Evolutionary conservation across 2,113 vertebrate genomes (phyloP).

Genomic region (Daphoenositta chrysoptera): DNA sequence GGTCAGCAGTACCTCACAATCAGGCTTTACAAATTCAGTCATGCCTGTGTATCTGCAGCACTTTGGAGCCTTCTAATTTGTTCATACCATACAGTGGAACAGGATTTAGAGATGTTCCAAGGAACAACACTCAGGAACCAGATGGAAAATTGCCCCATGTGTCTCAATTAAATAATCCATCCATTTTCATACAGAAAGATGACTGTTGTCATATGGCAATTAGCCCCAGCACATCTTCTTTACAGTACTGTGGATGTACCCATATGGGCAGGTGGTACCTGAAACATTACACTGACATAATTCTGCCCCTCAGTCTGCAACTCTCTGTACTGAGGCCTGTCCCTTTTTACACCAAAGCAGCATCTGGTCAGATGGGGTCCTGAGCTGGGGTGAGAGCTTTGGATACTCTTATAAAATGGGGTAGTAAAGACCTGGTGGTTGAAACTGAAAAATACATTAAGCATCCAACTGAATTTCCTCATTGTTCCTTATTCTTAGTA

Average conservation of each 20-base stretch:
- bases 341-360: not conserved
- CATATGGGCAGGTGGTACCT: not conserved
- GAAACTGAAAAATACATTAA: constrained; percentile 63
- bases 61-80: not conserved
- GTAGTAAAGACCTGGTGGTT: not conserved
- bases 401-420: not conserved
- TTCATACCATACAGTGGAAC: not conserved
- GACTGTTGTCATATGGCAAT: not conserved
- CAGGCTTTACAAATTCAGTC: not conserved
- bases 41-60: not conserved
- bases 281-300: not conserved
- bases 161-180: not conserved
- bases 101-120: not conserved
- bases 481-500: constrained; percentile 35
- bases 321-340: not conserved
- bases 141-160: not conserved
- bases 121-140: not conserved
- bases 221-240: not conserved
- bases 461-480: constrained; percentile 46
- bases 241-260: not conserved
- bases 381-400: not conserved
- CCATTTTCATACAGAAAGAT: not conserved
- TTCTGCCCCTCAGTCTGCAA: not conserved
- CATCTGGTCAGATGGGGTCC: not conserved
- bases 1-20: not conserved